phyloP scores from a whole-genome alignment of 1,140 invertebrate species.

The Hypsibius dujardini region DNA sequence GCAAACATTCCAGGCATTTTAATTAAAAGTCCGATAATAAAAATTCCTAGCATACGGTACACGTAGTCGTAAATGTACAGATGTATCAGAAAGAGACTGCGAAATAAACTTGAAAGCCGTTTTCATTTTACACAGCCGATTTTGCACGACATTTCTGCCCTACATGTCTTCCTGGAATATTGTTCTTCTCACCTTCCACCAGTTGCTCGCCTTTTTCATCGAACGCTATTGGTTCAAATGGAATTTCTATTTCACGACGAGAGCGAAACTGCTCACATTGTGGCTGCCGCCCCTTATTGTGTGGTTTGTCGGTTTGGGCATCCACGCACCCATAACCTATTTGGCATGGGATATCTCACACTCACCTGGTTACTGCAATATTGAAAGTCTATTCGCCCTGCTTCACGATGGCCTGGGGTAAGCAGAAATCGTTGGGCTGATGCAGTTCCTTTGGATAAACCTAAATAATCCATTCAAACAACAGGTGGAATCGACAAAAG shows the following conservation, averaged over 20 bases:
- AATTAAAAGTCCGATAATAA: too few species aligned
- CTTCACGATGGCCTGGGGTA: conserved; percentile 5
- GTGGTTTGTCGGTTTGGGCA: not conserved
- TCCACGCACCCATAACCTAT: conserved; percentile 1
- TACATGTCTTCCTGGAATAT: not conserved
- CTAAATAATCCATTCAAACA: too few species aligned
- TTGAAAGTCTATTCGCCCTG: not conserved
- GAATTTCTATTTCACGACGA: not conserved
- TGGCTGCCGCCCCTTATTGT: not conserved
- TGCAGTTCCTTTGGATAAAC: too few species aligned
- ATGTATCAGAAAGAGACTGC: too few species aligned
- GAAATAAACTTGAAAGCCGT: too few species aligned
- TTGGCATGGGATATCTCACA: not conserved
- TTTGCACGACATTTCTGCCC: not conserved
- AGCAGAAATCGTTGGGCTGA: not conserved
- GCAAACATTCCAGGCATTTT: too few species aligned
- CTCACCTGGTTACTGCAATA: not conserved
- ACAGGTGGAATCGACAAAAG: too few species aligned
- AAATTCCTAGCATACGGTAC: too few species aligned
- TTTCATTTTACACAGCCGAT: not conserved
- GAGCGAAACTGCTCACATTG: not conserved
- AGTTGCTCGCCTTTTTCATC: not conserved
- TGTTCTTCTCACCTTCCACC: not conserved
- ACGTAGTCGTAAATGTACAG: too few species aligned
- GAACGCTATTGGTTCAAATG: too few species aligned